These are phyloP conservation scores for Geodia barretti DNA, from an alignment of 37 sponge, comb jelly and placozoan genomes.

Conservation along the genomic window DNA sequence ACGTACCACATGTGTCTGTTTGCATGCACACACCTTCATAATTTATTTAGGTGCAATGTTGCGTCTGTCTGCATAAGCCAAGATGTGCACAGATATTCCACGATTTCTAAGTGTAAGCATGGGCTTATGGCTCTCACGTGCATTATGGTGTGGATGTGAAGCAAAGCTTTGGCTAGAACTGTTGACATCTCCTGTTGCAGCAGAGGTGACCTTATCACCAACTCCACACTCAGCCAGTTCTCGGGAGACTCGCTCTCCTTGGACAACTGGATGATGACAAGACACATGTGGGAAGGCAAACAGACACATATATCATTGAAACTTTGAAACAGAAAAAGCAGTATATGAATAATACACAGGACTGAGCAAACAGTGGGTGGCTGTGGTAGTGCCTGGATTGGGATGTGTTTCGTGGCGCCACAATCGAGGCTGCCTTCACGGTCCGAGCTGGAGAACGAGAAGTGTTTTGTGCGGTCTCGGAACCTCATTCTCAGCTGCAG, in stretches of 20 bases:
- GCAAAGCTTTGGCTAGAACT: constrained; percentile 1
- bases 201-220: constrained; percentile 15
- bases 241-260: no score
- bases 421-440: background rate
- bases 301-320: no score
- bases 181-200: background rate
- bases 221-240: background rate
- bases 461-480: background rate
- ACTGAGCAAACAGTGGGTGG: no score
- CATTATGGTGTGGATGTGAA: constrained; percentile 15
- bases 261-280: background rate
- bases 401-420: background rate
- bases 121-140: constrained; percentile 19
- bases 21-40: no score
- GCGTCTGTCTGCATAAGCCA: no score
- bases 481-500: background rate
- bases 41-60: no score
- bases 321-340: background rate
- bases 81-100: no score
- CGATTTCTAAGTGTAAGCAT: no score
- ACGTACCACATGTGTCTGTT: background rate
- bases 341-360: background rate
- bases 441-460: background rate
- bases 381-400: no score
- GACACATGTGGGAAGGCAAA: background rate